Evolutionary conservation across 1,140 invertebrate genomes (phyloP), one percentile per base, ranked within the genome.

Genomic region (Bilobella aurantiaca): DNA sequence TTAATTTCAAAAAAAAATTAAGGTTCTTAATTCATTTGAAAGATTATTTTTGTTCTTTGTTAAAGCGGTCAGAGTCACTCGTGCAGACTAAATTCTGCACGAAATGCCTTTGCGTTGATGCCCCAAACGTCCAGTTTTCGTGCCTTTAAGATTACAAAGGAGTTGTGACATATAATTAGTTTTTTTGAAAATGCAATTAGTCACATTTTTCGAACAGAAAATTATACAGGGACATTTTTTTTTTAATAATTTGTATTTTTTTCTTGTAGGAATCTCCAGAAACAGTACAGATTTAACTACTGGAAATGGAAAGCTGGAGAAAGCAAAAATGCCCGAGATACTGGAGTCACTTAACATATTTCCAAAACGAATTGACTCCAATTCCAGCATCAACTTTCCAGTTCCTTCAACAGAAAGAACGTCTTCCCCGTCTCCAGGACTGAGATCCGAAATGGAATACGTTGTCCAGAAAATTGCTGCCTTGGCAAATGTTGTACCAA

Each of bases 381-480:
- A 42, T 42, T 42, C 34, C 34, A 8, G 34, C 8, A n/a, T n/a
- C n/a, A n/a, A 18, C 8, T 42, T 18, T 42, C 34, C 18, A 18
- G 18, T 42, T 8, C 18, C 34, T 12, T 42, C 34, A 23, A 23
- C 27, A 21, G 47, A 28, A 27, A 67, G 68, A 37, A 63, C 70
- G 27, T 71, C 71, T 1, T 72, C 85, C 81, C 73, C 74, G 3
- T 71, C 74, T 0, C 68, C 74, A 2, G 74, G 72, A 12, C 79
- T 89, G 1, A 83, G 82, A 42, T 85, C 87, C 77, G 86, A 88
- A 75, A 89, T 89, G 86, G 87, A 88, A 75, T 86, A 88, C 75
- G 87, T 89, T 58, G 87, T 89, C 30, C 89, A 89, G 75, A 87
- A 89, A 78, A 88, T 90, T 67, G 88, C 87, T 29, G 79, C 88